These are phyloP conservation scores for Sebastes reedi DNA, from an alignment of 2,797 vertebrate species.

Conservation along the genomic window DNA sequence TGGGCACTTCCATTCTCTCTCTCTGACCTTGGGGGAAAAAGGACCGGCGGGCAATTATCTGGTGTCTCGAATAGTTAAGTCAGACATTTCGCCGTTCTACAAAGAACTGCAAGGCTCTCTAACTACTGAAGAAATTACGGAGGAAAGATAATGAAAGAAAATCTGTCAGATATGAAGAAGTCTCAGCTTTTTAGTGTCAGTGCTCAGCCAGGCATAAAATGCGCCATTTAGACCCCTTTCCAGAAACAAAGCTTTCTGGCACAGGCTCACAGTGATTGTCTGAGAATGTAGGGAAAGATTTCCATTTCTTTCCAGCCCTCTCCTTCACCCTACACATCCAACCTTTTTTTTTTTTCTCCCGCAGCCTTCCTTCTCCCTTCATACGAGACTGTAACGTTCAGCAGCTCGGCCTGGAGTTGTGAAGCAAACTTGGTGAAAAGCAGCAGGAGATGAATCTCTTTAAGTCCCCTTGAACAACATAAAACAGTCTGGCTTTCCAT, in stretches of 20 bases:
- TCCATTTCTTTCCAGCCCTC: conserved; percentile 57
- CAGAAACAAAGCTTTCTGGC: conserved; percentile 73
- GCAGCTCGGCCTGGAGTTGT: conserved; percentile 63
- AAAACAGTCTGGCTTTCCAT: conserved; percentile 78
- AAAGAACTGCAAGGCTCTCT: conserved; percentile 61
- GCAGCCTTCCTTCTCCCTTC: conserved; percentile 38
- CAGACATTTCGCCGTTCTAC: conserved; percentile 68
- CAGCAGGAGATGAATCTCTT: conserved; percentile 81
- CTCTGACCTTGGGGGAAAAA: conserved; percentile 74
- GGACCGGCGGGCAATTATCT: conserved; percentile 77
- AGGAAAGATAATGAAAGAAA: conserved; percentile 77
- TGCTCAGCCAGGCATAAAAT: conserved; percentile 77
- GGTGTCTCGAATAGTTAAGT: conserved; percentile 78
- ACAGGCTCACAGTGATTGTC: conserved; percentile 71
- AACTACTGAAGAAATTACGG: conserved; percentile 74
- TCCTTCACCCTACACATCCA: conserved; percentile 18
- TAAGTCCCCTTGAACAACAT: conserved; percentile 77
- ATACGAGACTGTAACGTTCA: conserved; percentile 60
- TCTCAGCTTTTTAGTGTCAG: conserved; percentile 75
- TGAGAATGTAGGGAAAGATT: conserved; percentile 69
- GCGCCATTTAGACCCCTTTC: conserved; percentile 71
- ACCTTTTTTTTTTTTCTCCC: conserved; percentile 31
- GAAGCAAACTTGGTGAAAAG: conserved; percentile 74
- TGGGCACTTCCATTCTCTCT: conserved; percentile 69
- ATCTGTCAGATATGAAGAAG: conserved; percentile 78